Evolutionary conservation across 2,113 vertebrate species (phyloP).

Genomic region (Acinonyx jubatus): DNA sequence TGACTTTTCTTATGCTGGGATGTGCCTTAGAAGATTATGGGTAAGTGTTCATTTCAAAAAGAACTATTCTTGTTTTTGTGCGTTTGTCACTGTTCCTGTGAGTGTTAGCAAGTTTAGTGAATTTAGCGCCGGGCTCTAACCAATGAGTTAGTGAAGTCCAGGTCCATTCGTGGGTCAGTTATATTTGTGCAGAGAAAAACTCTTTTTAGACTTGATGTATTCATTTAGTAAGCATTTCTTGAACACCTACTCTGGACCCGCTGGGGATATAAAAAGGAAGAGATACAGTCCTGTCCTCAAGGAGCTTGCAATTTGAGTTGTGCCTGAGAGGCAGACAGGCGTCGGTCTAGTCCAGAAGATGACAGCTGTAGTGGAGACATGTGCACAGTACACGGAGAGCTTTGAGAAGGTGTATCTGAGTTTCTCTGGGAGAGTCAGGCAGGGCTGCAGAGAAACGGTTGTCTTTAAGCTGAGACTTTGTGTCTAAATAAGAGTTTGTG

Average conservation of each 20-base stretch:
- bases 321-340: background rate
- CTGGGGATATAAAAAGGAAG: background rate
- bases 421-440: background rate
- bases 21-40: constrained; percentile 94
- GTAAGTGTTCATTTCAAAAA: constrained; percentile 84
- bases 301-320: background rate
- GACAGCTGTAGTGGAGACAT: background rate
- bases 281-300: background rate
- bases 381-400: background rate
- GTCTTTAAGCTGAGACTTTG: background rate
- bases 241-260: background rate
- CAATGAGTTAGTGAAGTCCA: background rate
- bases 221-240: constrained; percentile 19
- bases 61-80: background rate
- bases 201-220: background rate
- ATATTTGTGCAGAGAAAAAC: background rate
- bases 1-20: constrained; percentile 96
- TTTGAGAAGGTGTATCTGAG: background rate
- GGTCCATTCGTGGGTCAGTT: background rate
- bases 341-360: background rate
- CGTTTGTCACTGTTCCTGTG: background rate
- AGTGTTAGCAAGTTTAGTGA: background rate
- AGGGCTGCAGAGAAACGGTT: background rate
- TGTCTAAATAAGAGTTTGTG: background rate
- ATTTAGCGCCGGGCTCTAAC: background rate